Percentiles rank a stretch among this genome's conserved stretches.
phyloP scores from a whole-genome alignment of 1,140 invertebrate species.

The Orchestia grillus region DNA sequence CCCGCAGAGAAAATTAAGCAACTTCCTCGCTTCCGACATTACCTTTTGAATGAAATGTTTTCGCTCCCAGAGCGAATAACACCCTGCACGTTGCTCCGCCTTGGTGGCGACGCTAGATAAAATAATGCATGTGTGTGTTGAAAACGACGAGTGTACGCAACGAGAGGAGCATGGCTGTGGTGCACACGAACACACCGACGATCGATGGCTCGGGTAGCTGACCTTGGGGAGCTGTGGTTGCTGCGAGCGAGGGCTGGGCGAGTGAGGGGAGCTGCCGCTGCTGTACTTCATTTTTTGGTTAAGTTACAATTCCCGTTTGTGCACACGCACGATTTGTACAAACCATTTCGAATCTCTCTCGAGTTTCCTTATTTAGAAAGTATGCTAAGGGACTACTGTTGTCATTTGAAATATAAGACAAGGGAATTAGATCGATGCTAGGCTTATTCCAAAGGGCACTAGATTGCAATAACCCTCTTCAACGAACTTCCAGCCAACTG shows the following conservation, averaged over 20 bases:
- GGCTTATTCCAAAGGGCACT: background rate
- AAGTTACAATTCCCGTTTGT: background rate
- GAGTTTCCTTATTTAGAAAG: no score
- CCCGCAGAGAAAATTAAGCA: background rate
- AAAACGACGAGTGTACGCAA: background rate
- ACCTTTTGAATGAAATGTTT: background rate
- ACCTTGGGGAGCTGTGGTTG: background rate
- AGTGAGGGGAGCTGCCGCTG: background rate
- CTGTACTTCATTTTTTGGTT: background rate
- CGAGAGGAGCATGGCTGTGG: background rate
- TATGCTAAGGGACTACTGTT: no score
- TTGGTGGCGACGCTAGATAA: background rate
- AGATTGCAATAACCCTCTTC: background rate
- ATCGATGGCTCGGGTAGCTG: slow-evolving; percentile 20
- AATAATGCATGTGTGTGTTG: background rate
- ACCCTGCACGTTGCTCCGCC: background rate
- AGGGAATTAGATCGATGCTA: background rate
- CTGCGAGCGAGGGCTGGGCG: background rate
- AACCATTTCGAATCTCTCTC: no score
- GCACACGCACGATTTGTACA: background rate
- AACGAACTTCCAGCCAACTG: background rate
- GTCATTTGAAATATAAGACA: no score
- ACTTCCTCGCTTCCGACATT: background rate
- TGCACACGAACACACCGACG: slow-evolving; percentile 14
- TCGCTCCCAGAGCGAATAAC: background rate